Evolutionary conservation across 2,113 vertebrate species (phyloP).

Genomic region (Varanus salvator): DNA sequence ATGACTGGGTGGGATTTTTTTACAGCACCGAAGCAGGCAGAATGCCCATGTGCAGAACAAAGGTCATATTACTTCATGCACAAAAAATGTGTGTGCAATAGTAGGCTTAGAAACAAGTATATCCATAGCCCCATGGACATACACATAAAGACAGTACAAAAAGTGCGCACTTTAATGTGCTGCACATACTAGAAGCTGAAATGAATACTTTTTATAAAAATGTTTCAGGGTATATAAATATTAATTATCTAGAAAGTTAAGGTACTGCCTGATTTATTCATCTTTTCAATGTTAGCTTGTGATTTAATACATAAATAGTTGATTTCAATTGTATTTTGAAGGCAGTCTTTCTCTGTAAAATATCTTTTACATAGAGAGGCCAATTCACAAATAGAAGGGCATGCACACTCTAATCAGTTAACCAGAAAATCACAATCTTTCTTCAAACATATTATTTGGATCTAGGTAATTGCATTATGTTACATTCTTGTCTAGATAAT

Average conservation of each 20-base stretch:
- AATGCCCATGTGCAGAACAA: conserved; percentile 27
- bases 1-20: not conserved
- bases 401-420: not conserved
- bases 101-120: not conserved
- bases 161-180: not conserved
- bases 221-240: not conserved
- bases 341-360: not conserved
- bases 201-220: not conserved
- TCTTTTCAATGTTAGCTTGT: not conserved
- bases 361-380: not conserved
- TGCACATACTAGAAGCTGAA: not conserved
- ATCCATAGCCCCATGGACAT: not conserved
- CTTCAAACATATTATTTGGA: not conserved
- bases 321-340: not conserved
- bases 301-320: not conserved
- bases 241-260: not conserved
- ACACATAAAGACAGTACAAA: not conserved
- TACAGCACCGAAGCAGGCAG: not conserved
- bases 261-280: not conserved
- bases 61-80: conserved; percentile 6
- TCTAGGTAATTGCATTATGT: not conserved
- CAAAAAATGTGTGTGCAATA: not conserved
- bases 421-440: not conserved
- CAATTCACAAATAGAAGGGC: not conserved
- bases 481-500: not conserved